A percentile compares a stretch with the other conserved stretches of the same genome.
Conservation (phyloP, 2,113 vertebrate species). For the Tenebrosternarchus preto region DNA sequence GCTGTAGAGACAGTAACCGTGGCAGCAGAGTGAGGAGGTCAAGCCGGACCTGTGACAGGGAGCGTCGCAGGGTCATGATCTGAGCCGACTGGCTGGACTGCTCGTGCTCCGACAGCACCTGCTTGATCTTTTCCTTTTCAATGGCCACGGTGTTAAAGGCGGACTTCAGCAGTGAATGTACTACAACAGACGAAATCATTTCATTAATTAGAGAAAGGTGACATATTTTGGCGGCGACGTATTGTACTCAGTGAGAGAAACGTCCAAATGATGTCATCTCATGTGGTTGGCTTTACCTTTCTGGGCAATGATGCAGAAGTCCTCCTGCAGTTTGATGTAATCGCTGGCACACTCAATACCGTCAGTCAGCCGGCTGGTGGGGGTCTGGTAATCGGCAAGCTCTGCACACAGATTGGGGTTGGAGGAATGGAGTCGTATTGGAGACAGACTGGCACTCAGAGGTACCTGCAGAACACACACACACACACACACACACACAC, state of each 20-base stretch:
- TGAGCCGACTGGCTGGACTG: slow-evolving; percentile 84
- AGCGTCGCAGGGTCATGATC: slow-evolving; percentile 89
- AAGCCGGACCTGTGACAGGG: slow-evolving; percentile 90
- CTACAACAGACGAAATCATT: slow-evolving; percentile 65
- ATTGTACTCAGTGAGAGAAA: neutral
- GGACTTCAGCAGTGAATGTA: slow-evolving; percentile 96
- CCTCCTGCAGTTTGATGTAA: slow-evolving; percentile 96
- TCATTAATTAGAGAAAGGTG: too few species aligned
- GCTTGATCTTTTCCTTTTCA: slow-evolving; percentile 98
- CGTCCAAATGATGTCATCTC: neutral
- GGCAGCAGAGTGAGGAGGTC: slow-evolving; percentile 34
- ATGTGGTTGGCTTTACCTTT: slow-evolving; percentile 83
- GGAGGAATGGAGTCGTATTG: slow-evolving; percentile 91
- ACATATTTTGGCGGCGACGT: neutral
- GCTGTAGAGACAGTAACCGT: neutral
- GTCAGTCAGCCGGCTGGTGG: slow-evolving; percentile 82
- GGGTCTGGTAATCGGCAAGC: slow-evolving; percentile 86
- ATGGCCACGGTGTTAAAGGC: slow-evolving; percentile 99
- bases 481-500: neutral
- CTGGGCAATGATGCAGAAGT: slow-evolving; percentile 95
- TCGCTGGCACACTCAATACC: slow-evolving; percentile 85
- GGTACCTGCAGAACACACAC: slow-evolving; percentile 80
- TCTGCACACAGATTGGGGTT: slow-evolving; percentile 98
- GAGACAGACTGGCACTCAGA: slow-evolving; percentile 90
- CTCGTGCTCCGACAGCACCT: slow-evolving; percentile 92